Evolutionary conservation across 2,888 invertebrate species (phyloP).

Genomic region (Tuberolachnus salignus): DNA sequence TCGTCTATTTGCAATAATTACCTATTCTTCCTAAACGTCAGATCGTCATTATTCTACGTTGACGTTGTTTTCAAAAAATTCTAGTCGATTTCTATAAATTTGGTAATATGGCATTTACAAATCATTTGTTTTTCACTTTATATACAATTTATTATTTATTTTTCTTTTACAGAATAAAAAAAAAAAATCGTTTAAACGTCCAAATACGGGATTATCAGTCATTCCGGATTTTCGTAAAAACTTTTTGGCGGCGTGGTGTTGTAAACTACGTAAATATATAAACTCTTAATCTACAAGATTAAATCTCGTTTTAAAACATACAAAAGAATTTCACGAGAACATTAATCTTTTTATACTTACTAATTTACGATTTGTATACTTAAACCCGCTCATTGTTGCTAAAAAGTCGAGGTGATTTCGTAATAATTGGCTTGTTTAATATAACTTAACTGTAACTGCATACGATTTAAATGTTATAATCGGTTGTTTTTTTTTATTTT

Average conservation of each 20-base stretch:
- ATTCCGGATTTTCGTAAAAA: background rate
- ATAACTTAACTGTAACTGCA: background rate
- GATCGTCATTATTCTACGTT: too few relatives aligned
- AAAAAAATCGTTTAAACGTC: background rate
- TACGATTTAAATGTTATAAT: background rate
- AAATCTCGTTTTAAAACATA: background rate
- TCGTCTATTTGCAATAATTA: too few relatives aligned
- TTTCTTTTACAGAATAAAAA: background rate
- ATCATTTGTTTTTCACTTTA: background rate
- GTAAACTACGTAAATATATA: background rate
- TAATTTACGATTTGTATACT: constrained; percentile 1
- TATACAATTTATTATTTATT: too few relatives aligned
- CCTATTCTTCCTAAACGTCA: too few relatives aligned
- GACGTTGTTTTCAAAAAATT: background rate
- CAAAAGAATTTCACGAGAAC: background rate
- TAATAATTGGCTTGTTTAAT: background rate
- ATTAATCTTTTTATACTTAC: constrained; percentile 2
- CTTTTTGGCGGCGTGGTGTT: background rate
- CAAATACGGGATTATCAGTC: background rate
- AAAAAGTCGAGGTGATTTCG: background rate
- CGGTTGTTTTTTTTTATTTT: background rate
- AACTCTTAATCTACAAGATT: background rate
- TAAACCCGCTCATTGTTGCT: background rate
- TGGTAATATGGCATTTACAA: background rate
- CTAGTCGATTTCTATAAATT: background rate